Conservation (phyloP, 2,888 invertebrate genomes). For the Allophyes oxyacanthae region DNA sequence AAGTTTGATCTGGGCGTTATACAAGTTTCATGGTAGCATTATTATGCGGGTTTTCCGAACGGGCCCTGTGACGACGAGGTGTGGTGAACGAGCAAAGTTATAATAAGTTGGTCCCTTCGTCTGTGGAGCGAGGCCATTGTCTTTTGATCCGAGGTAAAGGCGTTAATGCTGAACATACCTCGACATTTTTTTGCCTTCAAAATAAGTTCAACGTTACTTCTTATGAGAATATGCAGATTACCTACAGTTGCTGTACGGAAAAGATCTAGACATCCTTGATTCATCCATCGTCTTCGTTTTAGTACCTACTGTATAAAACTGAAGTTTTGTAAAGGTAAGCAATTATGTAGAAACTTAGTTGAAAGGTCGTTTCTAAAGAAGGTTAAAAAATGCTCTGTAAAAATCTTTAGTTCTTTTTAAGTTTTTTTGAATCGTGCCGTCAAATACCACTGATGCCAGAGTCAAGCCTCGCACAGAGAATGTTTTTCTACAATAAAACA, state of each 20-base stretch:
- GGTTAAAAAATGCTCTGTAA: no score
- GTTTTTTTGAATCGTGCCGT: no score
- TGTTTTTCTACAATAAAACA: no score
- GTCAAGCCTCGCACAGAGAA: no score
- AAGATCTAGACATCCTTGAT: neutral
- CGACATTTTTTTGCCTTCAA: constrained; percentile 22
- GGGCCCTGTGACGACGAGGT: constrained; percentile 74
- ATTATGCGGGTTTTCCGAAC: constrained; percentile 79
- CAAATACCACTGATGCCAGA: no score
- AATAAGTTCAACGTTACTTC: constrained; percentile 17
- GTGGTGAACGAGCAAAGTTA: constrained; percentile 84
- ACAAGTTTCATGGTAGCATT: constrained; percentile 71
- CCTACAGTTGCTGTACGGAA: neutral
- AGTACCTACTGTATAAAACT: no score
- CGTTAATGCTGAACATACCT: constrained; percentile 53
- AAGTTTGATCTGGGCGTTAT: constrained; percentile 73
- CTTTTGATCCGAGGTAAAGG: constrained; percentile 74
- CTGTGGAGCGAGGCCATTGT: constrained; percentile 71
- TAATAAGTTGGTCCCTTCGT: constrained; percentile 82
- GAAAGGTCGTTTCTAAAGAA: no score
- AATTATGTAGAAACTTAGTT: no score
- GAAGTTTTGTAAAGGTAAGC: no score
- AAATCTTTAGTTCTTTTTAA: no score
- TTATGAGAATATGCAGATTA: constrained; percentile 1
- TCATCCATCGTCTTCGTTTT: neutral